Conservation (phyloP, 2,888 invertebrate genomes). For the Mimas tiliae region DNA sequence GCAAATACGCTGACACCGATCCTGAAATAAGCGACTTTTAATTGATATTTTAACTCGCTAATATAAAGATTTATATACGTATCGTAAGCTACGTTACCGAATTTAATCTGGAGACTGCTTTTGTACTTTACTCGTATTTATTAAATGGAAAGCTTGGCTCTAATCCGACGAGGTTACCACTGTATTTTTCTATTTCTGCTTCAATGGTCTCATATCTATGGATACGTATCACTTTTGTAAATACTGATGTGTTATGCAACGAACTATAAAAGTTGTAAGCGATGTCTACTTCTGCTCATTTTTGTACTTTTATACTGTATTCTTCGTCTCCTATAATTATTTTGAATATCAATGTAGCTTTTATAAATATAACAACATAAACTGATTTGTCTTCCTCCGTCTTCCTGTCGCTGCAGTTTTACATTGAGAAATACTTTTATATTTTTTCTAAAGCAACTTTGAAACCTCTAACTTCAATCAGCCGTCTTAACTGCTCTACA, state of each 20-base stretch:
- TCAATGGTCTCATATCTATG: slow-evolving; percentile 54
- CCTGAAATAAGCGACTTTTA: slow-evolving; percentile 88
- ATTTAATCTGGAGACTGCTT: slow-evolving; percentile 86
- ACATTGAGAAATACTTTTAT: slow-evolving; percentile 10
- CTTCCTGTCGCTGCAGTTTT: slow-evolving; percentile 55
- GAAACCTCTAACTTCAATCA: slow-evolving; percentile 16
- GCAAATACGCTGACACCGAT: slow-evolving; percentile 90
- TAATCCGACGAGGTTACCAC: slow-evolving; percentile 72
- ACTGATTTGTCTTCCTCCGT: slow-evolving; percentile 75
- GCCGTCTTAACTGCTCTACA: slow-evolving; percentile 3
- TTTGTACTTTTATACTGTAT: slow-evolving; percentile 80
- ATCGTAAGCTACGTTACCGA: slow-evolving; percentile 84
- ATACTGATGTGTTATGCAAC: slow-evolving; percentile 63
- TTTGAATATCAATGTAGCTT: slow-evolving; percentile 32
- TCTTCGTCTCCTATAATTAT: slow-evolving; percentile 43
- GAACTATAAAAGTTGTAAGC: slow-evolving; percentile 56
- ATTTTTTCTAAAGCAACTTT: slow-evolving; percentile 9
- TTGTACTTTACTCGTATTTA: slow-evolving; percentile 83
- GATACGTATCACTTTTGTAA: slow-evolving; percentile 55
- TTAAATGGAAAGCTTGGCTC: slow-evolving; percentile 75
- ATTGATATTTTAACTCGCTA: slow-evolving; percentile 38
- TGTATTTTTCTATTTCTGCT: slow-evolving; percentile 81
- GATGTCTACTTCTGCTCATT: slow-evolving; percentile 67
- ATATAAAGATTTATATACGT: slow-evolving; percentile 53
- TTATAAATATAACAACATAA: slow-evolving; percentile 40